A percentile compares a stretch with the other conserved stretches of the same genome.
Evolutionary conservation across 2,113 vertebrate genomes (phyloP).

Genomic region (Corythoichthys haematopterus): DNA sequence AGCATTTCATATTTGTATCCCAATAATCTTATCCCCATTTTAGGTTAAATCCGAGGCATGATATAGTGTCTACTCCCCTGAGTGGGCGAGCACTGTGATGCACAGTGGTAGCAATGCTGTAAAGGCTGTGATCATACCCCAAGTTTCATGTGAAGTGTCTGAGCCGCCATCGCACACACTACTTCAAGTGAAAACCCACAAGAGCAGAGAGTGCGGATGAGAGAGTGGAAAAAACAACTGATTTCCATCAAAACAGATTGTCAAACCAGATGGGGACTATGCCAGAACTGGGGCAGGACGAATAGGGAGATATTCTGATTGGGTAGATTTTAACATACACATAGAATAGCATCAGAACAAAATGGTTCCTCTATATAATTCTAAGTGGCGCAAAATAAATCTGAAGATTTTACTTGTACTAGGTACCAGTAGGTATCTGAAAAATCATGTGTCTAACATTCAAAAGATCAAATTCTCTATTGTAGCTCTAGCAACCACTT

Average conservation of each 20-base stretch:
- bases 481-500: neutral
- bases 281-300: constrained; percentile 64
- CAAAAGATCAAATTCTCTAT: neutral
- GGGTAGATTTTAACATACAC: constrained; percentile 53
- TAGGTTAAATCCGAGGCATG: constrained; percentile 28
- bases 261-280: constrained; percentile 73
- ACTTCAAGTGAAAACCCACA: constrained; percentile 57
- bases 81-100: constrained; percentile 19
- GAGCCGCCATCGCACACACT: constrained; percentile 45
- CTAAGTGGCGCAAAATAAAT: constrained; percentile 49
- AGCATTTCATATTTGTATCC: constrained; percentile 14
- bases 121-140: constrained; percentile 59
- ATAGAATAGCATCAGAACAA: constrained; percentile 35
- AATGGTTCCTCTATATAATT: constrained; percentile 45
- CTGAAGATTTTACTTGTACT: constrained; percentile 21
- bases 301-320: constrained; percentile 60
- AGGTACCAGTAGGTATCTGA: neutral
- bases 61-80: constrained; percentile 25
- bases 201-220: constrained; percentile 56
- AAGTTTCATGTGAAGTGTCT: constrained; percentile 57
- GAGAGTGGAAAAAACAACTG: constrained; percentile 58
- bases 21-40: constrained; percentile 22
- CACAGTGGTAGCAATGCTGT: constrained; percentile 40
- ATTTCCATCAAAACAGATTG: constrained; percentile 78
- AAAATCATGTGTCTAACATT: no score